Evolutionary conservation across 2,888 invertebrate genomes (phyloP), one percentile per base, ranked within the genome.

Genomic region (Ptilodon capucinus): DNA sequence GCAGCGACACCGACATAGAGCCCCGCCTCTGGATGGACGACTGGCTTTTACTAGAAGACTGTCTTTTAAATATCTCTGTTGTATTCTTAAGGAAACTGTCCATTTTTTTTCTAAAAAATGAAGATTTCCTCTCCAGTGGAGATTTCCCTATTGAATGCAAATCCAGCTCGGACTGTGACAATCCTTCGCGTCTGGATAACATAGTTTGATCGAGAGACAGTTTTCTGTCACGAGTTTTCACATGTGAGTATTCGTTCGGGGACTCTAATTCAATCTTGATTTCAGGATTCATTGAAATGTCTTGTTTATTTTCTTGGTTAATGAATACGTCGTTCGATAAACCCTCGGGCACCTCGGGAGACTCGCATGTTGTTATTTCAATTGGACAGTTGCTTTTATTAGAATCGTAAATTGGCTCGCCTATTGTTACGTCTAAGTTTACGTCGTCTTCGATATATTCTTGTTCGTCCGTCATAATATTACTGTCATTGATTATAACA

Each of bases 1-100:
- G 88, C 44, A 90, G 67, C 0, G 90, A 90, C 11, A 81, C 70
- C 1, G 90, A 90, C 71, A 83, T 81, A 0, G 89, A 87, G 8
- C 76, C 82, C 28, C 76, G 76, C 5, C 84, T 68, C 40, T 75
- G 69, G 30, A 79, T 58, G 0, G 59, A 47, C 47, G 53, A 51
- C 25, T 76, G 71, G 6, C 74, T 67, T 55, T 79, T 82, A 35
- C 54, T 47, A 17, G 48, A 53, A 14, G 87, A 79, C 40, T 86
- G 84, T 16, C 76, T 76, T 55, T 81, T 84, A 44, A 91, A 91
- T 50, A 88, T 80, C 63, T 89, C 88, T 0, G 88, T 82, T 0
- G 91, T 90, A 51, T 91, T 91, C 49, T 79, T 86, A 8, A 90
- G 66, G 56, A 91, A 89, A 60, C 83, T 90, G 23, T 89, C 87